Base-by-base conservation (phyloP, 2,888 invertebrate genomes). In the Nipponacmea schrenckii region DNA sequence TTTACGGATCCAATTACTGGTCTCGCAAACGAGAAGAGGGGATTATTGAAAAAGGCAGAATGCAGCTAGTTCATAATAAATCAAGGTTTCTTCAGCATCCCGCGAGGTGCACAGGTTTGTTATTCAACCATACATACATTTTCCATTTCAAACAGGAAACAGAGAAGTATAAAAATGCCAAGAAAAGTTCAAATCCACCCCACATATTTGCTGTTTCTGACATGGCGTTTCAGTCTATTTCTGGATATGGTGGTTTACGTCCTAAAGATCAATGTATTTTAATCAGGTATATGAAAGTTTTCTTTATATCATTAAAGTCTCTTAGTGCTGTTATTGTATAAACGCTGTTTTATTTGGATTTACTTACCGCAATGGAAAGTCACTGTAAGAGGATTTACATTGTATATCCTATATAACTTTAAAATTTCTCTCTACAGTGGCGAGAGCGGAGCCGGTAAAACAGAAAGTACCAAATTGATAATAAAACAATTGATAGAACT, bases 361-460 rank as follows among this genome's bases (percentile, higher is more conserved):
- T n/a, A n/a, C n/a, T n/a, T n/a, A n/a, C n/a, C n/a, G n/a, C n/a
- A n/a, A n/a, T n/a, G n/a, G n/a, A n/a, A n/a, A n/a, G n/a, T n/a
- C n/a, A n/a, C n/a, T n/a, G n/a, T n/a, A n/a, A n/a, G n/a, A n/a
- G n/a, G n/a, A n/a, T n/a, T n/a, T n/a, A n/a, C n/a, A n/a, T n/a
- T n/a, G n/a, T n/a, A n/a, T n/a, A n/a, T n/a, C n/a, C n/a, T n/a
- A n/a, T n/a, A n/a, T n/a, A n/a, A n/a, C n/a, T 63, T 24, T 7
- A 46, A 17, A 15, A n/a, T 24, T 67, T 26, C 14, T 46, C 24
- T 64, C 8, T n/a, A 50, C 77, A 87, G 88, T 79, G 88, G 88
- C 5, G 88, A 88, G 74, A 86, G 86, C 78, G 88, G 88, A 31
- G 86, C 87, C 7, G 88, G 88, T 0, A 88, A 88, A 77, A 88